Evolutionary conservation across 1,140 invertebrate genomes (phyloP), one percentile per base, ranked within the genome.

Genomic region (Drepana arcuata): DNA sequence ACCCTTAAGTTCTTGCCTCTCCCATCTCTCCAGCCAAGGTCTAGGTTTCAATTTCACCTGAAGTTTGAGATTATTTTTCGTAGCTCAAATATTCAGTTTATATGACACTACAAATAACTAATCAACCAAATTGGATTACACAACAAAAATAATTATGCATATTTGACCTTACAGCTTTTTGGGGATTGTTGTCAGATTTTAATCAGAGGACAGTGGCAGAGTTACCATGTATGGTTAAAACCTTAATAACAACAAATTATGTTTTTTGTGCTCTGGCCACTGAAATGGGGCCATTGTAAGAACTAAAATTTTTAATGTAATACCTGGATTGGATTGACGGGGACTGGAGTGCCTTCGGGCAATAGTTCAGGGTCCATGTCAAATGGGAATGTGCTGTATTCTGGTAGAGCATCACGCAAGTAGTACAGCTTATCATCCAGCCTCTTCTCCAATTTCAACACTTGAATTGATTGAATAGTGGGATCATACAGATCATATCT

Each of bases 401-500:
- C 95, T 0, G 90, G 89, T 16, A 93, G 85, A n/a, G 95, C 94
- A 88, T 99, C 97, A 35, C 97, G 85, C 25, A 99, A 85, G 70
- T 99, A 99, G 14, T 90, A 85, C 7, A 99, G 77, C 62, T 95
- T 88, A 21, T 95, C 89, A 82, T 99, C 98, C 10, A 99, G 72
- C 25, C 98, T 86, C 74, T 96, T 98, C 75, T 99, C 97, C 13
- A 99, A 83, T 30, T 91, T 90, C 11, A 96, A 75, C 10, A 97
- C 92, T 84, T 99, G 94, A 27, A 99, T 94, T 50, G 89, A 91
- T 45, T 92, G 89, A 46, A 99, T 90, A 0, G 90, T 91, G 11
- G 98, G 98, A 85, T 97, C 97, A 78, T 99, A 99, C 42, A 99
- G 73, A 25, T 98, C 89, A 84, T 95, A 99, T 33, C 86, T 74